These are phyloP conservation scores for Apotomis capreana DNA, from an alignment of 2,888 invertebrate species.

Conservation along the genomic window DNA sequence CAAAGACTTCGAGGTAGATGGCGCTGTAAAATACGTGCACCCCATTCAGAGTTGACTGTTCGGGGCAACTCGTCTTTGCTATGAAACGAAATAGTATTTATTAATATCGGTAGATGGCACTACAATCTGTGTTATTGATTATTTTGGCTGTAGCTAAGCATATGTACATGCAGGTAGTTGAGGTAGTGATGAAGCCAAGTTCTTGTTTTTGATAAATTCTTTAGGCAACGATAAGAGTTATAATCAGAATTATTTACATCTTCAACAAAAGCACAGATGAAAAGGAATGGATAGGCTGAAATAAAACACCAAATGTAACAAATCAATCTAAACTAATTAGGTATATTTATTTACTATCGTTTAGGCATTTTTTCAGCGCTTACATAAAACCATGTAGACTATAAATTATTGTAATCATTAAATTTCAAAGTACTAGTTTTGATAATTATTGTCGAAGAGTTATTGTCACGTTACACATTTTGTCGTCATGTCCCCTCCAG, in stretches of 20 bases:
- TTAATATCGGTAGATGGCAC: conserved; percentile 23
- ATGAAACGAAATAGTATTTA: conserved; percentile 3
- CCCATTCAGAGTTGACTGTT: not conserved
- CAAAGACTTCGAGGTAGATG: not conserved
- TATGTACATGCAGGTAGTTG: not conserved
- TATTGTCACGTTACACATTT: conserved; percentile 28
- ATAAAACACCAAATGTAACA: conserved; percentile 50
- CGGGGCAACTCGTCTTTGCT: not conserved
- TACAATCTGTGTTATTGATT: not conserved
- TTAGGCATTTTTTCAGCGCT: conserved; percentile 69
- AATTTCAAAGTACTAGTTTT: conserved; percentile 23
- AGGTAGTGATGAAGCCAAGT: conserved; percentile 6
- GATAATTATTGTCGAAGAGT: conserved; percentile 49
- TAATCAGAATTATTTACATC: no score
- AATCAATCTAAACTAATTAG: conserved; percentile 59
- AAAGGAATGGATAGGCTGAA: not conserved
- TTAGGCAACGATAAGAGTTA: not conserved
- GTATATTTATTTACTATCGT: conserved; percentile 56
- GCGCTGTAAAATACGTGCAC: not conserved
- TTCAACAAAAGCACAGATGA: no score
- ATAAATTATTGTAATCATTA: conserved; percentile 35
- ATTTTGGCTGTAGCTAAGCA: not conserved
- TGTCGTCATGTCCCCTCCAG: no score
- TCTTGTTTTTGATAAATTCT: not conserved
- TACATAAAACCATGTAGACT: conserved; percentile 57